Evolutionary conservation across 2,888 invertebrate species (phyloP).

Genomic region (Scaptomyza flava): DNA sequence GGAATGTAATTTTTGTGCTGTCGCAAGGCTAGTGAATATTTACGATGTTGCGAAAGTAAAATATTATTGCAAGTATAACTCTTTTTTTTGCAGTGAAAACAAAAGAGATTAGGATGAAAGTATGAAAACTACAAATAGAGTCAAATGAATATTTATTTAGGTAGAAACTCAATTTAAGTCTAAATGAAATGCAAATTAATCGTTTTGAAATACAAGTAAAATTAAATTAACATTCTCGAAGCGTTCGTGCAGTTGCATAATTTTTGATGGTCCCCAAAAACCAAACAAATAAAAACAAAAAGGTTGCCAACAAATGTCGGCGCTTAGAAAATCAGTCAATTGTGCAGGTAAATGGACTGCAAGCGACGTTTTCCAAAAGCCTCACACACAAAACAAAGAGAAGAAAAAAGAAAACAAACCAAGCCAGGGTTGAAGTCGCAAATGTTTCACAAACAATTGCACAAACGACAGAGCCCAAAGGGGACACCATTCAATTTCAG

Average conservation of each 20-base stretch:
- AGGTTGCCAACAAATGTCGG: constrained; percentile 38
- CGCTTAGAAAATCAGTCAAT: constrained; percentile 82
- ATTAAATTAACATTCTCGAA: constrained; percentile 8
- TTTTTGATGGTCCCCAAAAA: constrained; percentile 27
- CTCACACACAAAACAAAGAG: constrained; percentile 13
- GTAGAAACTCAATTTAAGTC: neutral
- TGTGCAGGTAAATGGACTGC: constrained; percentile 84
- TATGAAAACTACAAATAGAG: neutral
- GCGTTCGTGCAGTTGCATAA: constrained; percentile 18
- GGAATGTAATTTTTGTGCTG: constrained; percentile 57
- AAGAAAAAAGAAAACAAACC: constrained; percentile 12
- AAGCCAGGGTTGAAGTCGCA: constrained; percentile 49
- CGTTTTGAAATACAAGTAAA: neutral
- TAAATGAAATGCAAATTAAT: constrained; percentile 13
- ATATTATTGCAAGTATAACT: constrained; percentile 25
- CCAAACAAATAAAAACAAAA: constrained; percentile 30
- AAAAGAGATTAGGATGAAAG: constrained; percentile 26
- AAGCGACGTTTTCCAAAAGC: constrained; percentile 66
- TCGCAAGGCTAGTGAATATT: constrained; percentile 65
- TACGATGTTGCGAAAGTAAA: constrained; percentile 51
- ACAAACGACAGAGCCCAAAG: constrained; percentile 48
- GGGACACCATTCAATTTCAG: constrained; percentile 38
- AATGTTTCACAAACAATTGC: constrained; percentile 75
- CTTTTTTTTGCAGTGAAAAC: constrained; percentile 2
- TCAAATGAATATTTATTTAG: neutral